Evolutionary conservation across 2,888 invertebrate genomes (phyloP), one percentile per base, ranked within the genome.

Genomic region (Corbicula japonica): DNA sequence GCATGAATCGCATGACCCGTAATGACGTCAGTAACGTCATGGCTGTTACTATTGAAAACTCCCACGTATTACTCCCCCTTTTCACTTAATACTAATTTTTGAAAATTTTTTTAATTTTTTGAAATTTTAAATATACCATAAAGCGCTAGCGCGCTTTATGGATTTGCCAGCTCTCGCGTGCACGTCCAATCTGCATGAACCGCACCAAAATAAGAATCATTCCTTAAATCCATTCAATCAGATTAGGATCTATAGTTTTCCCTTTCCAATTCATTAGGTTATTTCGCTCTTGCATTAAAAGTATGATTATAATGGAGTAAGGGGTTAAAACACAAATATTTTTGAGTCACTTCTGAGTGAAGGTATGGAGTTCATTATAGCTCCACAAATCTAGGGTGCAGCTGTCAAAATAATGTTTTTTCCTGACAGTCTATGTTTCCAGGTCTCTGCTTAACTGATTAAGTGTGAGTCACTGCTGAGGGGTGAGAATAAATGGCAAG

Each of bases 371-470:
- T 65, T 50, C 52, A 34, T 35, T 32, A 69, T 26, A 58, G 18
- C 32, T 26, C 35, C 58, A 34, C 21, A 30, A 32, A 65, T 50
- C 30, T 46, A 26, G 44, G 46, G 46, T 69, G 46, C 69, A 60
- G 58, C 69, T 69, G 69, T 58, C 58, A 69, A 69, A 69, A 54
- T 69, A 48, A 60, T 46, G 46, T 46, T 69, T 56, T 58, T 41
- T 58, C 26, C 26, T 10, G 30, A 52, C 30, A 38, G 34, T 50
- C 50, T 46, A 32, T 23, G n/a, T 41, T 61, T 61, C 44, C 61
- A 61, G 44, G 28, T 41, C 61, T 61, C 41, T 28, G 52, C n/a
- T 38, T n/a, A n/a, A 41, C 30, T 61, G 54, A 32, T 32, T 32
- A 5, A 21, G 54, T 30, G 18, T 35, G 65, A 50, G 65, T 50